Percentiles rank a stretch among this genome's conserved stretches.
Evolutionary conservation across 2,113 vertebrate species (phyloP).

Genomic region (Lipotes vexillifer): DNA sequence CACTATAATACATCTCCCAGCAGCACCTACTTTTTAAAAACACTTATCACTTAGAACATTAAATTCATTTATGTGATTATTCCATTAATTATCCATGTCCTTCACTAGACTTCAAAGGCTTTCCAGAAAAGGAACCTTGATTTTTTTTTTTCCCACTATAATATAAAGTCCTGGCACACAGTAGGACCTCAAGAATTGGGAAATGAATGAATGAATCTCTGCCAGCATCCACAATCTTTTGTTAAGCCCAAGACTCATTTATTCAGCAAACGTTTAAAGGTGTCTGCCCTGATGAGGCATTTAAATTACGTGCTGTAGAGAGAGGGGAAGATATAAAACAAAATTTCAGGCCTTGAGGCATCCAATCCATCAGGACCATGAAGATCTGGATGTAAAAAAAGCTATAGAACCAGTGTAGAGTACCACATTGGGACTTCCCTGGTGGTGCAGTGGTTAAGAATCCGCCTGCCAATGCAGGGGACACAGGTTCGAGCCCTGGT

Average conservation of each 20-base stretch:
- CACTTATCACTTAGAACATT: fast-evolving
- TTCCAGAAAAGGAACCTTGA: background rate
- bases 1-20: background rate
- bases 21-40: background rate
- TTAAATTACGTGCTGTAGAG: background rate
- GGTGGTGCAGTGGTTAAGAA: too few relatives aligned
- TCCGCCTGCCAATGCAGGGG: too few relatives aligned
- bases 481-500: too few relatives aligned
- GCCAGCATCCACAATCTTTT: background rate
- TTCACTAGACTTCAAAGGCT: background rate
- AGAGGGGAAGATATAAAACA: background rate
- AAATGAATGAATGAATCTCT: background rate
- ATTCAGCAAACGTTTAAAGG: background rate
- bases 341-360: background rate
- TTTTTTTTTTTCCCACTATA: background rate
- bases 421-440: too few relatives aligned
- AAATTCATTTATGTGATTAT: background rate
- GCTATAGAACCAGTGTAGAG: background rate
- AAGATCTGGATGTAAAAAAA: background rate
- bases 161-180: background rate
- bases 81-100: background rate
- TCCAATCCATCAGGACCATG: background rate
- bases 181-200: background rate
- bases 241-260: background rate
- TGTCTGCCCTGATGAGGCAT: background rate